These are phyloP conservation scores for Peromyscus eremicus DNA, from an alignment of 2,797 vertebrate genomes.

Conservation along the genomic window DNA sequence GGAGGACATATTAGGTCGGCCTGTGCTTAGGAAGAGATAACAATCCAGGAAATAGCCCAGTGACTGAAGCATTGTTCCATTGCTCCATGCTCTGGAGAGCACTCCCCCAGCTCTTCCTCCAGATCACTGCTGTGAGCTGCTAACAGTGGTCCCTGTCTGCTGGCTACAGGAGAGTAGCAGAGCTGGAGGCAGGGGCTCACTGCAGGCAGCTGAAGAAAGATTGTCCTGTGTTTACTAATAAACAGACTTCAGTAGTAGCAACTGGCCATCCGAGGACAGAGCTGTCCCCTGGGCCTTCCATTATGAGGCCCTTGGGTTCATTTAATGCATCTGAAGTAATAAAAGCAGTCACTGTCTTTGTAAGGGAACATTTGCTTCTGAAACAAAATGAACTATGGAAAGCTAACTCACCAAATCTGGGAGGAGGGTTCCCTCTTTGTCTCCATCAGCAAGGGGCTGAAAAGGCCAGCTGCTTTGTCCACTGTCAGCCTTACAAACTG, in stretches of 20 bases:
- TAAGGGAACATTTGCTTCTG: slow-evolving; percentile 21
- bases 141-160: background rate
- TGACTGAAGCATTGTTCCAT: background rate
- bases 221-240: background rate
- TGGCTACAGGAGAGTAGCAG: background rate
- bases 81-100: background rate
- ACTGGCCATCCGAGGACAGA: background rate
- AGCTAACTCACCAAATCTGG: background rate
- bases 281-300: background rate
- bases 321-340: background rate
- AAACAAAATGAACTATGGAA: slow-evolving; percentile 39
- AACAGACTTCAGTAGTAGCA: background rate
- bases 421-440: background rate
- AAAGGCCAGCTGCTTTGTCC: background rate
- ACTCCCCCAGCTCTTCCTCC: background rate
- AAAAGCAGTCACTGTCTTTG: background rate
- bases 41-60: background rate
- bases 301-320: background rate
- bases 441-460: background rate
- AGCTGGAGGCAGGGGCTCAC: background rate
- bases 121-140: background rate
- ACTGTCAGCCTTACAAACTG: background rate
- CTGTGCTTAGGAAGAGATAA: background rate
- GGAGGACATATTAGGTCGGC: background rate
- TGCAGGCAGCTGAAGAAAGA: background rate